Percentiles rank a stretch among this genome's conserved stretches.
Evolutionary conservation across 2,113 vertebrate species (phyloP).

Genomic region (Chascanopsetta lugubris): DNA sequence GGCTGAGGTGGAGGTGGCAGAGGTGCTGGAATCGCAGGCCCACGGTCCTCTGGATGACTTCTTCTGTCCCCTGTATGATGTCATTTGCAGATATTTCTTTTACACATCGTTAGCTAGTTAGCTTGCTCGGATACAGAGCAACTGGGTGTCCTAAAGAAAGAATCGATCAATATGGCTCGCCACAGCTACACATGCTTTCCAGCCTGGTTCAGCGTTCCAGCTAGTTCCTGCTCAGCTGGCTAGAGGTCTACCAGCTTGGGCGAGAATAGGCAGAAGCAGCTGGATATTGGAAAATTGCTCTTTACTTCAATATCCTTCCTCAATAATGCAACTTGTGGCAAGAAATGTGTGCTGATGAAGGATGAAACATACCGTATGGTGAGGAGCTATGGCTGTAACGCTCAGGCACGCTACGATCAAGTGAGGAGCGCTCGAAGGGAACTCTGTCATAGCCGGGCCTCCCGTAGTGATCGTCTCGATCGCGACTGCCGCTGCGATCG

Average conservation of each 20-base stretch:
- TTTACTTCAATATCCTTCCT: no score
- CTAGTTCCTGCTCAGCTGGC: no score
- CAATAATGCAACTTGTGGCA: not conserved
- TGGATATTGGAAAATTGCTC: no score
- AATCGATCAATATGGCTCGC: no score
- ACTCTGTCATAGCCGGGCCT: conserved; percentile 89
- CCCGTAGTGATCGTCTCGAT: conserved; percentile 87
- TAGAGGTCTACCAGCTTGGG: no score
- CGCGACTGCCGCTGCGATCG: conserved; percentile 75
- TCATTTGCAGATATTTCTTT: conserved; percentile 8
- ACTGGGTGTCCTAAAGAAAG: no score
- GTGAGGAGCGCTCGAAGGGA: conserved; percentile 83
- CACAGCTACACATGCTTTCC: no score
- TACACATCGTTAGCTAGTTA: no score
- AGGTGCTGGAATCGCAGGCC: conserved; percentile 79
- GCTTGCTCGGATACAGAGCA: no score
- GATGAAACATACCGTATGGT: conserved; percentile 85
- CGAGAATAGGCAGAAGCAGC: no score
- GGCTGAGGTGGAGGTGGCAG: conserved; percentile 85
- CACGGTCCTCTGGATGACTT: conserved; percentile 90
- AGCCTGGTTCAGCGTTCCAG: no score
- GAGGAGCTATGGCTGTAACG: conserved; percentile 87
- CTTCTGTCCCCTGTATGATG: conserved; percentile 86
- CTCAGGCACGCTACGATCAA: conserved; percentile 86
- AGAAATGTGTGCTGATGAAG: not conserved